phyloP scores from a whole-genome alignment of 37 sponge, comb jelly and placozoan genomes.

The Tethya wilhelma region DNA sequence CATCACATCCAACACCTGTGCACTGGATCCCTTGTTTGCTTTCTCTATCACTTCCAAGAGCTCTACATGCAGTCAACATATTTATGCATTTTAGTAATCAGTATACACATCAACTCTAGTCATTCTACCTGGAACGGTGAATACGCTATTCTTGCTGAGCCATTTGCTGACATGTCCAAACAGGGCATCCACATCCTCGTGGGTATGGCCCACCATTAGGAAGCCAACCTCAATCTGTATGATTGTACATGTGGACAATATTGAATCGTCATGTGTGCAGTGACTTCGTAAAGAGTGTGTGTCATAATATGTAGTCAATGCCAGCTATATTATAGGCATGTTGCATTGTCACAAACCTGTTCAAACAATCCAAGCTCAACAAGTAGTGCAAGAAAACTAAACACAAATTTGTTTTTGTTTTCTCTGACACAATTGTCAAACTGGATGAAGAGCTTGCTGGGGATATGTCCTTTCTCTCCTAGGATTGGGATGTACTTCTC shows the following conservation, averaged over 20 bases:
- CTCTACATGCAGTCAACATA: no score
- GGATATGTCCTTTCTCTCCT: neutral
- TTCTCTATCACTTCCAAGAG: no score
- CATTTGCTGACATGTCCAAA: neutral
- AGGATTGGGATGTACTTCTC: neutral
- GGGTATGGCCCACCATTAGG: no score
- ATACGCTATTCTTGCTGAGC: neutral
- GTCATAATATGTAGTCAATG: no score
- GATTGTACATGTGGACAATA: neutral
- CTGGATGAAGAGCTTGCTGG: conserved; percentile 8
- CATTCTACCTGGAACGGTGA: conserved; percentile 6
- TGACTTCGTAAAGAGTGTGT: no score
- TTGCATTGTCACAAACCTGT: conserved; percentile 5
- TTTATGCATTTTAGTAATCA: conserved; percentile 1
- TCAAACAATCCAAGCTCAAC: conserved; percentile 9
- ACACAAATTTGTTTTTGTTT: conserved; percentile 39
- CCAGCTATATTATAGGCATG: neutral
- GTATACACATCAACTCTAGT: neutral
- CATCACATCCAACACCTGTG: no score
- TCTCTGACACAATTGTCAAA: conserved; percentile 51
- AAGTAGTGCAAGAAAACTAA: conserved; percentile 20
- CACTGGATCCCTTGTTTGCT: no score
- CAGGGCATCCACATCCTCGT: no score
- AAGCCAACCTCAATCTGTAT: neutral
- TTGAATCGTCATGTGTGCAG: no score